These are phyloP conservation scores for Prinia subflava DNA, from an alignment of 2,113 vertebrate genomes.

Conservation along the genomic window DNA sequence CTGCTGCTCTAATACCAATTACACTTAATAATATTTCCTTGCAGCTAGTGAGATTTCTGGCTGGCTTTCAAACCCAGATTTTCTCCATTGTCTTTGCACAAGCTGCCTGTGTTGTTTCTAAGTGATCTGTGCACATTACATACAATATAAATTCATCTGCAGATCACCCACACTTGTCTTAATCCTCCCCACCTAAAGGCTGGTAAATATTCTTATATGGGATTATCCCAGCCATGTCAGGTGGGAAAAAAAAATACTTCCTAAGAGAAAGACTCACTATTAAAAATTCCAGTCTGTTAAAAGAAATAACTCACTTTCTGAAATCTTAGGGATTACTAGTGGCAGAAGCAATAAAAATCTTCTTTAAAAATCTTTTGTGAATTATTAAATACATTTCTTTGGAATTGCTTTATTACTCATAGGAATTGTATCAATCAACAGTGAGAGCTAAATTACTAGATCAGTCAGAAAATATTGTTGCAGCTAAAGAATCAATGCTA, in stretches of 20 bases:
- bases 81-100: not conserved
- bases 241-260: not conserved
- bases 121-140: not conserved
- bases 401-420: conserved; percentile 62
- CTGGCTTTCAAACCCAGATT: not conserved
- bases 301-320: not conserved
- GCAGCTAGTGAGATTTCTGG: not conserved
- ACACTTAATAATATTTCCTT: not conserved
- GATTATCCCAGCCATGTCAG: not conserved
- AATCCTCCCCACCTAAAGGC: not conserved
- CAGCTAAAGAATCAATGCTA: conserved; percentile 71
- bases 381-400: conserved; percentile 63
- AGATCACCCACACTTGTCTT: not conserved
- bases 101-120: not conserved
- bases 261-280: not conserved
- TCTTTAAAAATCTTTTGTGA: conserved; percentile 52
- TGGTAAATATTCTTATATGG: not conserved
- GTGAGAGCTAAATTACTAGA: conserved; percentile 66
- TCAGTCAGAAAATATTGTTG: conserved; percentile 73
- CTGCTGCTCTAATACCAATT: not conserved
- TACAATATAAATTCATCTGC: not conserved
- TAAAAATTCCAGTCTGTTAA: not conserved
- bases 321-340: conserved; percentile 16
- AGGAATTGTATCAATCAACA: conserved; percentile 71
- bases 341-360: conserved; percentile 43